phyloP scores from a whole-genome alignment of 2,113 vertebrate species.

The Pagrus major region DNA sequence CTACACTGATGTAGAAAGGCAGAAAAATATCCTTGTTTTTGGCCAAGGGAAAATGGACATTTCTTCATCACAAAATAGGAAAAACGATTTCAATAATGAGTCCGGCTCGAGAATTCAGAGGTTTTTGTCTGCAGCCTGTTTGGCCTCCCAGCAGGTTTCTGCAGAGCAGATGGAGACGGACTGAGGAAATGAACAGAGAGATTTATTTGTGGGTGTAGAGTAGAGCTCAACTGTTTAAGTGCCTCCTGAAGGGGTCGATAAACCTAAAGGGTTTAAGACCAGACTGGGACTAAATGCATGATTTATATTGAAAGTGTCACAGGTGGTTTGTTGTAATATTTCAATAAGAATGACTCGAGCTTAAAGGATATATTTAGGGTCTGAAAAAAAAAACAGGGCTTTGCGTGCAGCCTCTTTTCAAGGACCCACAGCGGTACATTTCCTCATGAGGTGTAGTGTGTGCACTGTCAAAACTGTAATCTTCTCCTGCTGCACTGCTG shows the following conservation, averaged over 20 bases:
- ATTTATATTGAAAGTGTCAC: slow-evolving; percentile 44
- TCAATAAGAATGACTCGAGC: slow-evolving; percentile 3
- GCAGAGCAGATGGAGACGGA: slow-evolving; percentile 24
- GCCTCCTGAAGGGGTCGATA: slow-evolving; percentile 65
- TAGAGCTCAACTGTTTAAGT: slow-evolving; percentile 62
- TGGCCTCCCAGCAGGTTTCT: slow-evolving; percentile 1
- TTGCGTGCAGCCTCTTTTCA: slow-evolving; percentile 16
- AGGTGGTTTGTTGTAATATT: slow-evolving; percentile 37
- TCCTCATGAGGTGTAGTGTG: slow-evolving; percentile 44
- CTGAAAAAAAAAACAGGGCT: slow-evolving; percentile 3
- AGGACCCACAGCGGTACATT: slow-evolving; percentile 61
- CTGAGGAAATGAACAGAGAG: slow-evolving; percentile 26
- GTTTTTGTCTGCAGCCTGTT: background rate
- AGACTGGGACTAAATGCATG: slow-evolving; percentile 42
- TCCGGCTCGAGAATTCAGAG: slow-evolving; percentile 16
- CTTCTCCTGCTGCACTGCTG: slow-evolving; percentile 37
- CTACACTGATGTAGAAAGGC: slow-evolving; percentile 32
- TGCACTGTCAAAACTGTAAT: slow-evolving; percentile 55
- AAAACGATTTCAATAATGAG: slow-evolving; percentile 12
- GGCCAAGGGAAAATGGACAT: background rate
- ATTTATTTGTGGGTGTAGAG: slow-evolving; percentile 25
- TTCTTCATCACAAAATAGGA: slow-evolving; percentile 22
- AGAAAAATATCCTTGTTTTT: slow-evolving; percentile 3
- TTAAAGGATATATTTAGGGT: slow-evolving; percentile 26
- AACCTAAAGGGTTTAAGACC: slow-evolving; percentile 38